These are phyloP conservation scores for Apodemia zela DNA, from an alignment of 2,888 invertebrate species.

Conservation along the genomic window DNA sequence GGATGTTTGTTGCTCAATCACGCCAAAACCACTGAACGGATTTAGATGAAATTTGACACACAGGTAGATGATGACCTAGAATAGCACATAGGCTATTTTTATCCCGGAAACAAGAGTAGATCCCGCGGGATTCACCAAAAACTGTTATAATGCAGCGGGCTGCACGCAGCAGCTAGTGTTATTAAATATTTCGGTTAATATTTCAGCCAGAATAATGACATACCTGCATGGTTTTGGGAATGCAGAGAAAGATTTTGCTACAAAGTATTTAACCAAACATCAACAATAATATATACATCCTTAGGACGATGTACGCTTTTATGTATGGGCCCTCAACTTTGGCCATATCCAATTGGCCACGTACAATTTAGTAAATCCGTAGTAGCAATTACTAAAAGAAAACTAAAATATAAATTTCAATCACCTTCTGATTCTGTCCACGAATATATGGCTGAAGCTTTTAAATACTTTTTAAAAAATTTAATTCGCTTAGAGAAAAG, in stretches of 20 bases:
- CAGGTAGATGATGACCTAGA: too few relatives aligned
- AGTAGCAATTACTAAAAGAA: conserved; percentile 75
- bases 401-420: conserved; percentile 71
- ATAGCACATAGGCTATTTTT: too few relatives aligned
- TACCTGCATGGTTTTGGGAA: conserved; percentile 39
- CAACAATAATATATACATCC: conserved; percentile 49
- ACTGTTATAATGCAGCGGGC: too few relatives aligned
- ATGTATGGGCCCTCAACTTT: conserved; percentile 85
- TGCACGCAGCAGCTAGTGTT: too few relatives aligned
- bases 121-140: too few relatives aligned
- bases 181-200: not conserved
- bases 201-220: not conserved
- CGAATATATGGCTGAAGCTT: conserved; percentile 60
- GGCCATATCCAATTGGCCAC: conserved; percentile 88
- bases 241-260: conserved; percentile 51
- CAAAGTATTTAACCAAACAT: conserved; percentile 38
- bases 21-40: too few relatives aligned
- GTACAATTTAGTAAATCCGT: conserved; percentile 81
- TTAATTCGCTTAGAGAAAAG: conserved; percentile 65
- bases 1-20: too few relatives aligned
- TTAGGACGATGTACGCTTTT: conserved; percentile 85
- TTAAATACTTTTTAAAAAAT: conserved; percentile 69
- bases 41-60: too few relatives aligned
- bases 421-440: conserved; percentile 53
- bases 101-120: too few relatives aligned